These are phyloP conservation scores for Zaprionus gabonicus DNA, from an alignment of 1,140 invertebrate species.

Conservation along the genomic window DNA sequence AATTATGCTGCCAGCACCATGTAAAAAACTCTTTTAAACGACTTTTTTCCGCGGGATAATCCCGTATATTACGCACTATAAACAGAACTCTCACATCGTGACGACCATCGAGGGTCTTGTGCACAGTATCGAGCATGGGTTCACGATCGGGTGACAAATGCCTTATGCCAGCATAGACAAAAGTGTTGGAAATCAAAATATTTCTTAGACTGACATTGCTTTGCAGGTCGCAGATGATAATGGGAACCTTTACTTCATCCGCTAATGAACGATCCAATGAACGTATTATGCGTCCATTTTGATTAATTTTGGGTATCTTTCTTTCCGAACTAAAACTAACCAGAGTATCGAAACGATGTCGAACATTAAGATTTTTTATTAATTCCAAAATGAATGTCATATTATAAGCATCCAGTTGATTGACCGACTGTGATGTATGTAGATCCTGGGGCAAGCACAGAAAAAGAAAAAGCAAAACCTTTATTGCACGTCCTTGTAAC, in stretches of 20 bases:
- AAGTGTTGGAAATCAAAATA: constrained; percentile 25
- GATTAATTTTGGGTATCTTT: background rate
- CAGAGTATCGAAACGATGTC: constrained; percentile 11
- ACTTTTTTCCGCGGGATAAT: background rate
- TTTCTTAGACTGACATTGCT: constrained; percentile 14
- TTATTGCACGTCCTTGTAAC: background rate
- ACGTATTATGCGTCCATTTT: background rate
- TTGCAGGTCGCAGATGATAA: constrained; percentile 40
- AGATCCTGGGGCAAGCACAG: background rate
- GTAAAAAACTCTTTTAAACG: constrained; percentile 42
- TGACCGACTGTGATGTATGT: background rate
- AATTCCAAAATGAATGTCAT: constrained; percentile 3
- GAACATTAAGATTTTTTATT: background rate
- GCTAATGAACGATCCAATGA: constrained; percentile 47
- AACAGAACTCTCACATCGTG: constrained; percentile 55
- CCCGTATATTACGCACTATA: constrained; percentile 1
- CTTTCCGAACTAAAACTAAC: constrained; percentile 1
- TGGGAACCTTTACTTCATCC: constrained; percentile 43
- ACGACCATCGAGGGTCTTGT: constrained; percentile 25
- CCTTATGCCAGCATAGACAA: constrained; percentile 44
- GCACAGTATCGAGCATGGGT: constrained; percentile 44
- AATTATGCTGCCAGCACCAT: constrained; percentile 60
- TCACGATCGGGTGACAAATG: constrained; percentile 29
- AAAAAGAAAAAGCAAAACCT: background rate
- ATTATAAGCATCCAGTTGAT: background rate